Evolutionary conservation across 2,797 vertebrate genomes (phyloP).

Genomic region (Urocyon cinereoargenteus): DNA sequence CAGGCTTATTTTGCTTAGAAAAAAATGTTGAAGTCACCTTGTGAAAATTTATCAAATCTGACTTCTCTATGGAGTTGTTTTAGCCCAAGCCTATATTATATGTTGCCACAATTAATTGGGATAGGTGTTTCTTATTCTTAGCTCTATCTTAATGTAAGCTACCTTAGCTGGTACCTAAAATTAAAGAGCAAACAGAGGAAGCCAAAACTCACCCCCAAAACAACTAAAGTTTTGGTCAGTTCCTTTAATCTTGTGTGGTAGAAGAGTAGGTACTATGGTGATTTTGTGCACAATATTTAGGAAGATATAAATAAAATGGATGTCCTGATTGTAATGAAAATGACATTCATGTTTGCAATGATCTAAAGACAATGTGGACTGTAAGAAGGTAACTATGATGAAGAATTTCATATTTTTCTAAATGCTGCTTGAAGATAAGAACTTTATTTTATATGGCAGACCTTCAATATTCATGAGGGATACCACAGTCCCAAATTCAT

Average conservation of each 20-base stretch:
- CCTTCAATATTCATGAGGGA: slow-evolving; percentile 43
- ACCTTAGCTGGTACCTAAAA: background rate
- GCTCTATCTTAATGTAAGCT: slow-evolving; percentile 44
- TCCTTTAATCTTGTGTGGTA: background rate
- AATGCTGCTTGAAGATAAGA: slow-evolving; percentile 34
- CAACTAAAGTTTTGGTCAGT: background rate
- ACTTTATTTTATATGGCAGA: slow-evolving; percentile 54
- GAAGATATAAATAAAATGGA: background rate
- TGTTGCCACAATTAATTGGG: background rate
- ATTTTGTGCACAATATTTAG: background rate
- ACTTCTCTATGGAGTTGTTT: background rate
- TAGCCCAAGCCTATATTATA: background rate
- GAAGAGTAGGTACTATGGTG: background rate
- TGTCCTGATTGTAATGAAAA: background rate
- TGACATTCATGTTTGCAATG: background rate
- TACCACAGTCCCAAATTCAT: slow-evolving; percentile 36
- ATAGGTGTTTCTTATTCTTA: background rate
- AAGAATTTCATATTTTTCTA: slow-evolving; percentile 18
- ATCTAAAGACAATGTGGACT: background rate
- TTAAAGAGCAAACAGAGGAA: background rate
- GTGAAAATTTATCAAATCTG: background rate
- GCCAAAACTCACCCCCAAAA: background rate
- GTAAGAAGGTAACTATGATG: background rate
- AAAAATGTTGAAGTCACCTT: background rate
- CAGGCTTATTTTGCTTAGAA: slow-evolving; percentile 39